Conservation (phyloP, 2,888 invertebrate genomes). For the Epinotia brunnichana region DNA sequence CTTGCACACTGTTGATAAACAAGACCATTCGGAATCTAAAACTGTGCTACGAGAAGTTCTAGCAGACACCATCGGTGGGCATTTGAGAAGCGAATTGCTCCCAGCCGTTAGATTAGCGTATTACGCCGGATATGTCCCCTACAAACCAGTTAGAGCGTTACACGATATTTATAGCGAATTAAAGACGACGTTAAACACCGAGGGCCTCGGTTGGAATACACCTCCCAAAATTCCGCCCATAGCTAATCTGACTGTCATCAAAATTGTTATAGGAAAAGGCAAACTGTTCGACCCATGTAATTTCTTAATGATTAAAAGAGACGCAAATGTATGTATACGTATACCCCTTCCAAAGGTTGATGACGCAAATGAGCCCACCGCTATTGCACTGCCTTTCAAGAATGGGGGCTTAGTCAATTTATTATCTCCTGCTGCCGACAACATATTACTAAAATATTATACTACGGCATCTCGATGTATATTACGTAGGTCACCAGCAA, state of each 20-base stretch:
- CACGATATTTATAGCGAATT: slow-evolving; percentile 66
- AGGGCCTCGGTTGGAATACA: slow-evolving; percentile 70
- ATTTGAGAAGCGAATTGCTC: slow-evolving; percentile 68
- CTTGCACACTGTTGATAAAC: slow-evolving; percentile 53
- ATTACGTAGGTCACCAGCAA: slow-evolving; percentile 64
- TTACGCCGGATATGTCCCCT: slow-evolving; percentile 75
- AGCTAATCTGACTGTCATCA: slow-evolving; percentile 72
- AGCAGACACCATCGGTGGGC: slow-evolving; percentile 72
- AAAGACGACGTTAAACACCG: slow-evolving; percentile 67
- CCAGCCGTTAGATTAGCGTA: slow-evolving; percentile 72
- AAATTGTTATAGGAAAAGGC: slow-evolving; percentile 65
- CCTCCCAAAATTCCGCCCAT: slow-evolving; percentile 60
- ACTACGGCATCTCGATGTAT: slow-evolving; percentile 72
- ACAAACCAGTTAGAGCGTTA: slow-evolving; percentile 61
- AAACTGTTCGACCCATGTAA: slow-evolving; percentile 66
- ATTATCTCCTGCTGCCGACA: slow-evolving; percentile 63
- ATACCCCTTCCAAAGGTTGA: slow-evolving; percentile 70
- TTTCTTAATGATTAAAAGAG: slow-evolving; percentile 64
- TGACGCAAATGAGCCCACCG: slow-evolving; percentile 61
- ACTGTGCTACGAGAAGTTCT: slow-evolving; percentile 64
- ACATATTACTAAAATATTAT: slow-evolving; percentile 71
- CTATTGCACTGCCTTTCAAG: slow-evolving; percentile 71
- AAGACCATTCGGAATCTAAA: slow-evolving; percentile 52
- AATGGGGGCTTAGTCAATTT: slow-evolving; percentile 66
- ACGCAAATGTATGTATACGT: slow-evolving; percentile 69